Percentiles rank a stretch among this genome's conserved stretches.
These are phyloP conservation scores for Syrphus vitripennis DNA, from an alignment of 2,888 invertebrate species.

Conservation along the genomic window DNA sequence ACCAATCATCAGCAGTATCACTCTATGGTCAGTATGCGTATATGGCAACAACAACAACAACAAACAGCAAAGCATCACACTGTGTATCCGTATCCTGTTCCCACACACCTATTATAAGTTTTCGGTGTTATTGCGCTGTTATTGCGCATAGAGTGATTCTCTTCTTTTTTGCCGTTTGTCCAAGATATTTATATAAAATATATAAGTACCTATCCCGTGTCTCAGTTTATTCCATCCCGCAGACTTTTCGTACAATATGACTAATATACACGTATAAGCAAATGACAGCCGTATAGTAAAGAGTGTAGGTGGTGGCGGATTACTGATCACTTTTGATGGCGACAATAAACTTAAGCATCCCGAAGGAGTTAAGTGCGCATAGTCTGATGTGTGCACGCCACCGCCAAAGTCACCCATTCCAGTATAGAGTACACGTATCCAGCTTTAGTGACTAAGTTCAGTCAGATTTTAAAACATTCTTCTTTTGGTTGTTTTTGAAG, in stretches of 20 bases:
- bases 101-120: constrained; percentile 63
- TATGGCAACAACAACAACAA: not conserved
- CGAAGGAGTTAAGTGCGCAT: constrained; percentile 38
- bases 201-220: not conserved
- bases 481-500: not conserved
- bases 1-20: constrained; percentile 40
- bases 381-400: constrained; percentile 35
- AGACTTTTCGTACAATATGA: too few species aligned
- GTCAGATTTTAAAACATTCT: not conserved
- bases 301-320: constrained; percentile 76
- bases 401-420: not conserved
- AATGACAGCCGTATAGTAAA: constrained; percentile 79
- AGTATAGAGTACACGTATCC: too few species aligned
- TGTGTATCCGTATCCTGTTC: constrained; percentile 66
- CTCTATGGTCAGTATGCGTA: constrained; percentile 33
- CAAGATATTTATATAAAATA: not conserved
- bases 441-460: constrained; percentile 44
- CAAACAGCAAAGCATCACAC: not conserved
- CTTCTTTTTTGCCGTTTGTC: constrained; percentile 35
- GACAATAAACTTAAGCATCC: constrained; percentile 71
- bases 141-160: constrained; percentile 55
- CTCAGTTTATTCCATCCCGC: not conserved
- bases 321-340: constrained; percentile 67
- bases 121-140: constrained; percentile 55
- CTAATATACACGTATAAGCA: constrained; percentile 81